Percentiles rank a stretch among this genome's conserved stretches.
Conservation (phyloP, 2,797 vertebrate species). For the Morelia viridis region DNA sequence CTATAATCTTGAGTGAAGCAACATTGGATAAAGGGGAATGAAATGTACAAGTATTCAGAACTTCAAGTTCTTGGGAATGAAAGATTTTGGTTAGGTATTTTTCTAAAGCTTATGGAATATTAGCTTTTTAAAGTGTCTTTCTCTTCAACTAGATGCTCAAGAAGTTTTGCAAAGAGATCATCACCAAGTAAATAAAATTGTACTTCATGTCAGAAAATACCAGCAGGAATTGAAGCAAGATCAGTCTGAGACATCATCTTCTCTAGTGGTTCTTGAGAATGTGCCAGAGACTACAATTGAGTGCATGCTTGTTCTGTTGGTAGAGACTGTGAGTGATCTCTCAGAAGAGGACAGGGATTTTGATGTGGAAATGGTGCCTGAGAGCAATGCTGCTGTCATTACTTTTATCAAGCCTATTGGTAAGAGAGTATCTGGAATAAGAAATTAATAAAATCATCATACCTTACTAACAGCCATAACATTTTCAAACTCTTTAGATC, state of each 20-base stretch:
- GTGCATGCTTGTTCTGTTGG: constrained; percentile 56
- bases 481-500: neutral
- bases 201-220: constrained; percentile 35
- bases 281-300: constrained; percentile 37
- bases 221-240: neutral
- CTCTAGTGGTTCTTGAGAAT: constrained; percentile 66
- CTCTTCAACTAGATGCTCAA: constrained; percentile 57
- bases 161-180: constrained; percentile 52
- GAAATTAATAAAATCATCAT: neutral
- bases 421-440: constrained; percentile 56
- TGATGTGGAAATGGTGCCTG: constrained; percentile 71
- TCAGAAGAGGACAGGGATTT: constrained; percentile 65
- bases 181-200: constrained; percentile 24
- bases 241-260: neutral
- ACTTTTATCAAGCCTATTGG: constrained; percentile 67
- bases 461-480: neutral
- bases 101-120: neutral
- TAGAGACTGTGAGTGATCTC: constrained; percentile 71
- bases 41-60: neutral
- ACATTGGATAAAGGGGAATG: neutral
- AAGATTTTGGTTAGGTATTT: neutral
- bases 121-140: constrained; percentile 7
- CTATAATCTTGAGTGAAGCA: neutral
- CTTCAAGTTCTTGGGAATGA: neutral
- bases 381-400: constrained; percentile 64